phyloP scores from a whole-genome alignment of 1,140 invertebrate genomes.

The Kradibia gibbosae region DNA sequence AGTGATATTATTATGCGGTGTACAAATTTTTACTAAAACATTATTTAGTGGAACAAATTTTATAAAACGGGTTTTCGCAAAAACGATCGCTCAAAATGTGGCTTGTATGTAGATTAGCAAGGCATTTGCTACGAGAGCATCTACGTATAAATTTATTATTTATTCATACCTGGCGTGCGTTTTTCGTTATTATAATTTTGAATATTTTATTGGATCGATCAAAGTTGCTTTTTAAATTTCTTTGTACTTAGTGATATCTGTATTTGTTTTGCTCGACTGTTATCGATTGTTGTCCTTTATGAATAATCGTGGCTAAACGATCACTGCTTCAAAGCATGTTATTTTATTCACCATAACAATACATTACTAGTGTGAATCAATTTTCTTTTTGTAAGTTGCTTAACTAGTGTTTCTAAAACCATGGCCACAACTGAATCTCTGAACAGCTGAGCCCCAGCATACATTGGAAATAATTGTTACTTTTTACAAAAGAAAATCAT shows the following conservation, averaged over 20 bases:
- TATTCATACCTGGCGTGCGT: constrained; percentile 2
- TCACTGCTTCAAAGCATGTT: constrained; percentile 6
- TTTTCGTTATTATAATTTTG: constrained; percentile 28
- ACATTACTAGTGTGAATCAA: not conserved
- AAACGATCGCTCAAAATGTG: not conserved
- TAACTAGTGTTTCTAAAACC: no score
- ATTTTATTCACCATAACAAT: constrained; percentile 8
- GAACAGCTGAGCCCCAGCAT: no score
- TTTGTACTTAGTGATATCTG: constrained; percentile 26
- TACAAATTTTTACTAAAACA: not conserved
- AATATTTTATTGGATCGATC: constrained; percentile 11
- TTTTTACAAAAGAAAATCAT: no score
- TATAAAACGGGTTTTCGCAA: not conserved
- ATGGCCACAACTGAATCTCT: no score
- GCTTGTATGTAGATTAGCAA: not conserved
- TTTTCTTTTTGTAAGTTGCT: not conserved
- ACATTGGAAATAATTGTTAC: no score
- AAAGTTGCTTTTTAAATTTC: constrained; percentile 5
- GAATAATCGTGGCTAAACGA: not conserved
- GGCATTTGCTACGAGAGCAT: not conserved
- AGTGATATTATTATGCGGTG: not conserved
- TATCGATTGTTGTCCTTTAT: not conserved
- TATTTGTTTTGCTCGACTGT: not conserved
- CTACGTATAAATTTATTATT: not conserved
- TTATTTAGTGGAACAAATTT: not conserved